Percentiles rank a stretch among this genome's conserved stretches.
Evolutionary conservation across 1,140 invertebrate species (phyloP).

Genomic region (Scylla paramamosain): DNA sequence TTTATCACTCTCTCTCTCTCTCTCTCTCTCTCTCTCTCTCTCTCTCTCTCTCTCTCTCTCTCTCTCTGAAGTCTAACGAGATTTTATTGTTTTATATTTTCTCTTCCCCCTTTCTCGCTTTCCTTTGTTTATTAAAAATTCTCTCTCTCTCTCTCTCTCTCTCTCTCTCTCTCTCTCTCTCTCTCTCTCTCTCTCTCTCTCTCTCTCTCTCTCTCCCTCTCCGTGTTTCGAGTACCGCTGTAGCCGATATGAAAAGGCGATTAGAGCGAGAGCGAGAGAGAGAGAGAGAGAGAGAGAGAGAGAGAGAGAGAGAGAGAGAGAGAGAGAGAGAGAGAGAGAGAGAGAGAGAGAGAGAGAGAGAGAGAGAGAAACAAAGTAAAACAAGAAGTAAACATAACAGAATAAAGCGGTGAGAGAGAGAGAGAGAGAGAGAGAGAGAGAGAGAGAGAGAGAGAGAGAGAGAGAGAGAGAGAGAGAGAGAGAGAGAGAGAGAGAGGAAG

Average conservation of each 20-base stretch:
- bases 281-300: slow-evolving; percentile 20
- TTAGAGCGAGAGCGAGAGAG: background rate
- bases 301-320: slow-evolving; percentile 7
- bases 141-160: too few relatives aligned
- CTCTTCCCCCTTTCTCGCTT: too few relatives aligned
- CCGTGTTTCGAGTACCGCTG: background rate
- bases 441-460: background rate
- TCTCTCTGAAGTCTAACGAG: too few relatives aligned
- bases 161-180: too few relatives aligned
- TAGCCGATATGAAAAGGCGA: background rate
- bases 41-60: too few relatives aligned
- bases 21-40: too few relatives aligned
- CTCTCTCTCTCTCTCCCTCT: too few relatives aligned
- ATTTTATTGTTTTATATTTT: too few relatives aligned
- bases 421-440: background rate
- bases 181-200: too few relatives aligned
- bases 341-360: background rate
- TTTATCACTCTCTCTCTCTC: too few relatives aligned
- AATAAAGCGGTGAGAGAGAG: background rate
- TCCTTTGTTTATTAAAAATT: too few relatives aligned
- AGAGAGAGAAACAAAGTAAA: background rate
- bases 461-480: background rate
- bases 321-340: background rate
- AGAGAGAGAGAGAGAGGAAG: background rate
- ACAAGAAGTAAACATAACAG: background rate